Conservation (phyloP, 2,113 vertebrate species). For the Dicrurus megarhynchus region DNA sequence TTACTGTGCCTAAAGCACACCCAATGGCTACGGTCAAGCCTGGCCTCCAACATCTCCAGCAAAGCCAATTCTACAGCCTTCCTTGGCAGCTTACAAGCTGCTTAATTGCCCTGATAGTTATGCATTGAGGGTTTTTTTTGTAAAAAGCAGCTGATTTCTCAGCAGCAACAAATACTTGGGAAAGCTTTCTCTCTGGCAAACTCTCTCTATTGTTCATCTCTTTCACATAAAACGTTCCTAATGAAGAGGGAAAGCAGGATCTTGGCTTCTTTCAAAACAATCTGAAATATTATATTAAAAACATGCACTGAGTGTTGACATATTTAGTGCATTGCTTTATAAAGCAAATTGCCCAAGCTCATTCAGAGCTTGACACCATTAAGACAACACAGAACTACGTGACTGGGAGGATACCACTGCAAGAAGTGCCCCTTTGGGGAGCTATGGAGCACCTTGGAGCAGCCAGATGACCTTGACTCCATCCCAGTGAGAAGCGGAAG, state of each 20-base stretch:
- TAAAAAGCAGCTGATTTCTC: constrained; percentile 39
- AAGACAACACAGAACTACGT: not conserved
- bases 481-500: not conserved
- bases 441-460: not conserved
- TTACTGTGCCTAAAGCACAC: not conserved
- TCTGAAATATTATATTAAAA: constrained; percentile 58
- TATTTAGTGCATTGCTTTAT: constrained; percentile 39
- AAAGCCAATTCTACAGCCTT: not conserved
- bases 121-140: not conserved
- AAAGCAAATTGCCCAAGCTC: constrained; percentile 30
- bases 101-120: constrained; percentile 40
- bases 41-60: not conserved
- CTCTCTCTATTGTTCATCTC: constrained; percentile 49
- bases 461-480: not conserved
- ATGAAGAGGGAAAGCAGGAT: constrained; percentile 56
- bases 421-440: not conserved
- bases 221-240: constrained; percentile 1
- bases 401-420: not conserved
- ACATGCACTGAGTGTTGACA: constrained; percentile 38
- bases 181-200: constrained; percentile 39
- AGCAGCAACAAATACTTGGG: constrained; percentile 31
- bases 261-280: constrained; percentile 59
- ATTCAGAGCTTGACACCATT: constrained; percentile 33
- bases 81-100: not conserved
- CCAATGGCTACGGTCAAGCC: not conserved